Evolutionary conservation across 2,113 vertebrate species (phyloP).

Genomic region (Noctilio leporinus): DNA sequence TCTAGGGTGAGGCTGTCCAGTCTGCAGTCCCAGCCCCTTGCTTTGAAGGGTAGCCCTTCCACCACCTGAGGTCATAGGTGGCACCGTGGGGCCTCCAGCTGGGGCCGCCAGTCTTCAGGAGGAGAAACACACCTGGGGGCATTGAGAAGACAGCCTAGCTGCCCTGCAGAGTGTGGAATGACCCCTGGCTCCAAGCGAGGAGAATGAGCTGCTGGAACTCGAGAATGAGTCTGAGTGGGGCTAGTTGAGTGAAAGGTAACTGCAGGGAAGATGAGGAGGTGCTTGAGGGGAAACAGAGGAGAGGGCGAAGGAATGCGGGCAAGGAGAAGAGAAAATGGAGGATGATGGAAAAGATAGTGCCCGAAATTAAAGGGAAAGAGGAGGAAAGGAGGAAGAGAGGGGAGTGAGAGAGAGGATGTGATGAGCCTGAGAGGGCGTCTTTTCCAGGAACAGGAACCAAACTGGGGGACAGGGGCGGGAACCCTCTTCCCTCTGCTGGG

Average conservation of each 20-base stretch:
- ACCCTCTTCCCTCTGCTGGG: background rate
- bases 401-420: background rate
- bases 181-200: background rate
- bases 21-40: background rate
- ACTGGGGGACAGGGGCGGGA: background rate
- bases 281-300: background rate
- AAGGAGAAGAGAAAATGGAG: background rate
- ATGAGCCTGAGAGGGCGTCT: background rate
- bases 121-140: background rate
- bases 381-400: background rate
- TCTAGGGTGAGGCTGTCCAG: background rate
- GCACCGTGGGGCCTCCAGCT: background rate
- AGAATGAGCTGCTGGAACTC: background rate
- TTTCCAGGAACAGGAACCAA: background rate
- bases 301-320: fast-evolving
- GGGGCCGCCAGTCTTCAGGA: background rate
- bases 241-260: background rate
- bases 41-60: background rate
- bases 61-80: background rate
- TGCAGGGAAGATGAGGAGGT: background rate
- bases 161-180: background rate
- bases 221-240: background rate
- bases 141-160: background rate
- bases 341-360: background rate
- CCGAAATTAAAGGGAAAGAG: background rate